Percentiles rank a stretch among this genome's conserved stretches.
phyloP scores from a whole-genome alignment of 2,797 vertebrate genomes.

The Hydrocynus forskahlii region DNA sequence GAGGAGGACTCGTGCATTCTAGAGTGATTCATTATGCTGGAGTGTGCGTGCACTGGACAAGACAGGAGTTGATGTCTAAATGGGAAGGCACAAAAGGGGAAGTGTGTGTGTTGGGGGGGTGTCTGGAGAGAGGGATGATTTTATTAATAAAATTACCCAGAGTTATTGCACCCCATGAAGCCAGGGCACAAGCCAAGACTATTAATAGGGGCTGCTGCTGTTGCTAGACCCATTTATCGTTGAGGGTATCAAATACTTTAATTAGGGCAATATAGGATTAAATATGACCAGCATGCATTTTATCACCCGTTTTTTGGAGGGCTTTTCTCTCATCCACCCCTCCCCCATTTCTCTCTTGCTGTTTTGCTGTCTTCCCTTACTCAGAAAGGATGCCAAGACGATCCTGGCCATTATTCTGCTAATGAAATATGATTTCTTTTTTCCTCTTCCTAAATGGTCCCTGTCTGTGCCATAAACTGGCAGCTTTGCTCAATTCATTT shows the following conservation, averaged over 20 bases:
- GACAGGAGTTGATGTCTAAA: constrained; percentile 69
- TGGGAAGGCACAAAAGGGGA: constrained; percentile 38
- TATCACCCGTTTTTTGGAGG: constrained; percentile 64
- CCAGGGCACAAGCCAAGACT: constrained; percentile 71
- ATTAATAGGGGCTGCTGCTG: constrained; percentile 80
- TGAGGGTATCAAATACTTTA: constrained; percentile 79
- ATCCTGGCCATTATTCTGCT: constrained; percentile 79
- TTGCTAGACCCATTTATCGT: constrained; percentile 79
- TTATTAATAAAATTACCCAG: constrained; percentile 77
- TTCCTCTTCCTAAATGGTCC: constrained; percentile 81
- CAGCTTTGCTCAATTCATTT: constrained; percentile 65
- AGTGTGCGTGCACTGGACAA: constrained; percentile 58
- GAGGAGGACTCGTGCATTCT: constrained; percentile 51
- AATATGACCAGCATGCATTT: constrained; percentile 62
- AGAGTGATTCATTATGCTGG: constrained; percentile 68
- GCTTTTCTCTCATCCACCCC: constrained; percentile 28
- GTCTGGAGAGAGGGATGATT: constrained; percentile 67
- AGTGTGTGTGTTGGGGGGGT: constrained; percentile 31
- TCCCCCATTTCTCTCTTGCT: background rate
- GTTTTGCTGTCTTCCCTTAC: constrained; percentile 58
- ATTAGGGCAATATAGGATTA: constrained; percentile 80
- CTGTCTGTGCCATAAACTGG: constrained; percentile 74
- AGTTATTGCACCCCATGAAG: constrained; percentile 71
- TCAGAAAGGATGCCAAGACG: constrained; percentile 67
- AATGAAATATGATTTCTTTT: constrained; percentile 86